Conservation (phyloP, 2,797 vertebrate species). For the Hipposideros larvatus region DNA sequence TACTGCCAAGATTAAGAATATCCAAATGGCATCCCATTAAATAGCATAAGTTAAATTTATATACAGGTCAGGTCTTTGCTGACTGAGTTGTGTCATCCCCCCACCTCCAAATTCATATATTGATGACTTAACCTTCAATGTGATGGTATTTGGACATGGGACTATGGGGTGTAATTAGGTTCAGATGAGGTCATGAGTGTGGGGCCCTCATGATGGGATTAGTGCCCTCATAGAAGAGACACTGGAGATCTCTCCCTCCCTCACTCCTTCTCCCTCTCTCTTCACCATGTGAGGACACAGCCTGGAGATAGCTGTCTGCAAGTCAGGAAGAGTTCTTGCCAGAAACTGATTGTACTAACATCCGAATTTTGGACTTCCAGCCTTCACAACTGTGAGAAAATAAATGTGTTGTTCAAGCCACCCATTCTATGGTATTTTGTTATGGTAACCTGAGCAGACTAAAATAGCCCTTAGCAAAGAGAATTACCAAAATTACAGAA, state of each 20-base stretch:
- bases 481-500: slow-evolving; percentile 36
- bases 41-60: slow-evolving; percentile 30
- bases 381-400: not conserved
- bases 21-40: not conserved
- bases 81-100: not conserved
- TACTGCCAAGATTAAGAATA: slow-evolving; percentile 47
- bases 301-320: not conserved
- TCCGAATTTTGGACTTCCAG: not conserved
- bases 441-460: not conserved
- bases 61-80: not conserved
- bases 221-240: not conserved
- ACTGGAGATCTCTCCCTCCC: not conserved
- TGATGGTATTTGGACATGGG: not conserved
- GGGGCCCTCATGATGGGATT: not conserved
- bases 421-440: not conserved
- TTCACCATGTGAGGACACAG: not conserved
- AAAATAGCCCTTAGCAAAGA: slow-evolving; percentile 16
- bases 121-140: not conserved
- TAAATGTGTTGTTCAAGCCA: not conserved
- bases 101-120: not conserved
- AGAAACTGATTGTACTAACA: not conserved
- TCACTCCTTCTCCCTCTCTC: not conserved
- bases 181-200: not conserved
- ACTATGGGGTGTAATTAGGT: not conserved
- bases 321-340: not conserved